Percentiles rank a stretch among this genome's conserved stretches.
These are phyloP conservation scores for Zosterops borbonicus DNA, from an alignment of 2,113 vertebrate species.

Conservation along the genomic window DNA sequence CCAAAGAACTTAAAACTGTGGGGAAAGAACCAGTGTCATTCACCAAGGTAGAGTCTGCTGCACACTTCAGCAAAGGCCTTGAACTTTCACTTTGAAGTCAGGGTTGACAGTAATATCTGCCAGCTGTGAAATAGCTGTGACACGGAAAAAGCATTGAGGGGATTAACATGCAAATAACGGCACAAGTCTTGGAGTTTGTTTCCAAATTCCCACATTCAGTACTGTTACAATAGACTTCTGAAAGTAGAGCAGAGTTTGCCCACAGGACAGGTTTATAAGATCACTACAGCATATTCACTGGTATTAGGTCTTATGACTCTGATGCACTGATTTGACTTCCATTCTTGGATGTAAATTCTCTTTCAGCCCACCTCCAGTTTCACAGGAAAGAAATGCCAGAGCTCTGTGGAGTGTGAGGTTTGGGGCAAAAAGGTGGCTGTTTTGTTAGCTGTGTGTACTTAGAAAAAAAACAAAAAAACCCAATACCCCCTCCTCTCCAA, in stretches of 20 bases:
- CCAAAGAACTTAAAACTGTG: not conserved
- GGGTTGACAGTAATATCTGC: not conserved
- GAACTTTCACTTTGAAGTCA: not conserved
- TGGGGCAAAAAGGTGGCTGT: not conserved
- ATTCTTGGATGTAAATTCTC: not conserved
- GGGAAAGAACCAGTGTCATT: not conserved
- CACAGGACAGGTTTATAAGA: not conserved
- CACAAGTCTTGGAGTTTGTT: not conserved
- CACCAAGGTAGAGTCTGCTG: not conserved
- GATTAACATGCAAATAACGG: not conserved
- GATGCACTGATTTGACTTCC: not conserved
- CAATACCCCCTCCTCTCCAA: accelerated
- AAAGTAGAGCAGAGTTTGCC: conserved; percentile 21
- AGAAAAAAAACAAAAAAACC: not conserved
- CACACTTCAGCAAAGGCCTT: not conserved
- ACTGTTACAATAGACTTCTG: not conserved
- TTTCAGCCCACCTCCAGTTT: not conserved
- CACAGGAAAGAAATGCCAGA: not conserved
- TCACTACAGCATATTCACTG: not conserved
- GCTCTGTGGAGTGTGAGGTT: not conserved
- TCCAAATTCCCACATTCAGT: not conserved
- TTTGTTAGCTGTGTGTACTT: not conserved
- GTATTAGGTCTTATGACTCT: not conserved
- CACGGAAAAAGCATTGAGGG: not conserved
- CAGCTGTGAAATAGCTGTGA: not conserved